These are phyloP conservation scores for Cherax quadricarinatus DNA, from an alignment of 1,140 invertebrate species.

Conservation along the genomic window DNA sequence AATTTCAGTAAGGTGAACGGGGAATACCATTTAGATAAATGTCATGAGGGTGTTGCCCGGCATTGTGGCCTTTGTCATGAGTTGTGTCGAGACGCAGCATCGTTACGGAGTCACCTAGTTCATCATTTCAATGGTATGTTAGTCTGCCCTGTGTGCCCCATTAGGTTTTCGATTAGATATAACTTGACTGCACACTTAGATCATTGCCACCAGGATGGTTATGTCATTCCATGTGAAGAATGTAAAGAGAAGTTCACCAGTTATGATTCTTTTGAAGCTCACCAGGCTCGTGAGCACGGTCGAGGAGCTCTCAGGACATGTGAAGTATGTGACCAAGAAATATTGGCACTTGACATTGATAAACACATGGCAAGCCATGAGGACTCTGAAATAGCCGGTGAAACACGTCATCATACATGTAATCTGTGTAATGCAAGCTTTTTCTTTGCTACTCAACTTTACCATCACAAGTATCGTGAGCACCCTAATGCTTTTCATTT, in stretches of 20 bases:
- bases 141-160: conserved; percentile 53
- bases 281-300: conserved; percentile 41
- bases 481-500: conserved; percentile 51
- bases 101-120: conserved; percentile 44
- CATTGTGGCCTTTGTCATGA: conserved; percentile 53
- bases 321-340: conserved; percentile 48
- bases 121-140: conserved; percentile 61
- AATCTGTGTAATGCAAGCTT: conserved; percentile 58
- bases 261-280: conserved; percentile 43
- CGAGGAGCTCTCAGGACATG: conserved; percentile 33
- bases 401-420: conserved; percentile 29
- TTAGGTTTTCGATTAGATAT: conserved; percentile 45
- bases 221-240: conserved; percentile 36
- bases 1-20: neutral
- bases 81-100: conserved; percentile 21
- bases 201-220: conserved; percentile 26
- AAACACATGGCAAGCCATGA: conserved; percentile 39
- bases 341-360: conserved; percentile 34
- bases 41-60: conserved; percentile 36
- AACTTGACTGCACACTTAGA: conserved; percentile 53
- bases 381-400: neutral
- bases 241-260: conserved; percentile 39
- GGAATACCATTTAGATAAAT: conserved; percentile 54
- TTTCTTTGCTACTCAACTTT: conserved; percentile 40
- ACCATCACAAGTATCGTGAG: conserved; percentile 51